Conservation (phyloP, 2,888 invertebrate genomes). For the Isotomurus palustris region DNA sequence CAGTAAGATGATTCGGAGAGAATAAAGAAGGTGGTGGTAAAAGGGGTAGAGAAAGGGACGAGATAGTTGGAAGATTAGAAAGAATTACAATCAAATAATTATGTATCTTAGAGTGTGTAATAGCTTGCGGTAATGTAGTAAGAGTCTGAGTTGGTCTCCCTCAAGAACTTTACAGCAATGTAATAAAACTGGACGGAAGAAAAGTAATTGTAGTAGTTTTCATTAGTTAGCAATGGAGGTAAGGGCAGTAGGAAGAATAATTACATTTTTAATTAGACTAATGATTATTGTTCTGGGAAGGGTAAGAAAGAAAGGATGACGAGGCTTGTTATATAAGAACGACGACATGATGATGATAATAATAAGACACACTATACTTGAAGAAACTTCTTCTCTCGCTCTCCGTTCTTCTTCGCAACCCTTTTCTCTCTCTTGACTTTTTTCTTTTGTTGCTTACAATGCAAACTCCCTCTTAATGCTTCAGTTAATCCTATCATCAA, state of each 20-base stretch:
- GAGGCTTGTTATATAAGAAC: conserved; percentile 5
- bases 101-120: not conserved
- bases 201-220: conserved; percentile 7
- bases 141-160: not conserved
- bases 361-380: not conserved
- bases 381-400: not conserved
- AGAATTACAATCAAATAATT: not conserved
- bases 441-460: not conserved
- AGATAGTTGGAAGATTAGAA: not conserved
- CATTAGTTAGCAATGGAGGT: conserved; percentile 1
- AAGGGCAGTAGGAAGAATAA: conserved; percentile 6
- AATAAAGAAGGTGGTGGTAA: not conserved
- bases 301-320: no score
- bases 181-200: conserved; percentile 1
- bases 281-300: conserved; percentile 17
- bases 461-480: not conserved
- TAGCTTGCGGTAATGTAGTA: not conserved
- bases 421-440: not conserved
- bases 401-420: not conserved
- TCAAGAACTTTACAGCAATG: conserved; percentile 6
- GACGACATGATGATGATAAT: conserved; percentile 14
- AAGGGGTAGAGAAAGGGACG: not conserved
- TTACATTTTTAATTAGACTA: conserved; percentile 16
- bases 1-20: no score
- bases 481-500: not conserved